A percentile compares a stretch with the other conserved stretches of the same genome.
phyloP scores from a whole-genome alignment of 2,113 vertebrate species.

The Equus przewalskii region DNA sequence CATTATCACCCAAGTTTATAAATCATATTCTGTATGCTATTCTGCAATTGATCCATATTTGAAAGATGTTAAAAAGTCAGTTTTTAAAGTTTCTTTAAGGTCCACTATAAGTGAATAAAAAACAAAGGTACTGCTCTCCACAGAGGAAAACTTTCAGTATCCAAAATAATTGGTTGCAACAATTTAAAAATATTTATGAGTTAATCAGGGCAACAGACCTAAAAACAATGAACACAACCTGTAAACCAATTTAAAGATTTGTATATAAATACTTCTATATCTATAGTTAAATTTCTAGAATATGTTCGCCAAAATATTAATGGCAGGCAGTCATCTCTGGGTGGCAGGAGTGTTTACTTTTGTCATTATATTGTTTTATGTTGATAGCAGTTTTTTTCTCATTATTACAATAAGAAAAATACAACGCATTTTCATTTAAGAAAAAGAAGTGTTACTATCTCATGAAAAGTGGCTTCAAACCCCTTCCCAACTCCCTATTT shows the following conservation, averaged over 20 bases:
- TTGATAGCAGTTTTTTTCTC: neutral
- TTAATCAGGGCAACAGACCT: neutral
- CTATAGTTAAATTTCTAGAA: neutral
- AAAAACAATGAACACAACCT: conserved; percentile 37
- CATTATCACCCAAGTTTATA: neutral
- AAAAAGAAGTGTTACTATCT: neutral
- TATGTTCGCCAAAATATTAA: neutral
- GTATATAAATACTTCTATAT: neutral
- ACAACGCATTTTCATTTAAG: conserved; percentile 9
- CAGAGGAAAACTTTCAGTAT: conserved; percentile 5
- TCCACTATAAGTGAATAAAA: neutral
- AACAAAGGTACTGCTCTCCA: neutral
- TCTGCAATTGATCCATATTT: neutral
- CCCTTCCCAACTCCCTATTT: conserved; percentile 15
- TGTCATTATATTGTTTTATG: neutral
- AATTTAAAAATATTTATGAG: conserved; percentile 8
- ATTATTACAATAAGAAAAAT: neutral
- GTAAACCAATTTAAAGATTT: neutral
- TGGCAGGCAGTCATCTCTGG: neutral
- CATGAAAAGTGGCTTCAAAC: conserved; percentile 23
- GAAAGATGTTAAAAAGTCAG: neutral
- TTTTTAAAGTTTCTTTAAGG: conserved; percentile 19
- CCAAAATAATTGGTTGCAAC: conserved; percentile 10
- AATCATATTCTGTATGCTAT: neutral
- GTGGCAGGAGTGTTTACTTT: neutral